These are phyloP conservation scores for Brotogeris chrysoptera DNA, from an alignment of 2,797 vertebrate species.

Conservation along the genomic window DNA sequence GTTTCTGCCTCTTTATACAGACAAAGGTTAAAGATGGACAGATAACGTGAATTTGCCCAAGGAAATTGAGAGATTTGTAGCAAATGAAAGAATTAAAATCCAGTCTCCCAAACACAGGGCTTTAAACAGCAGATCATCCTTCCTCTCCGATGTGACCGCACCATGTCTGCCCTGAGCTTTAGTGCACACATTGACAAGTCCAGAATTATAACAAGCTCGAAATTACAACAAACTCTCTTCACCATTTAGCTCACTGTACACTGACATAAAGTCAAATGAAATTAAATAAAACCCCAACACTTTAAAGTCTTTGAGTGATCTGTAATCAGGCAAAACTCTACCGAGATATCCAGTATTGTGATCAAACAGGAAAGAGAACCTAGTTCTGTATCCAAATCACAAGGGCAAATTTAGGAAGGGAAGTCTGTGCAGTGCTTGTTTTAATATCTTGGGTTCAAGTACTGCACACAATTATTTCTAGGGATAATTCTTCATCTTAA, in stretches of 20 bases:
- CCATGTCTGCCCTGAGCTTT: background rate
- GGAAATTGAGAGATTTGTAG: background rate
- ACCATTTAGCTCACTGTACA: background rate
- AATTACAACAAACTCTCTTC: background rate
- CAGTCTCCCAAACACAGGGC: background rate
- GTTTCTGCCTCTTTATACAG: background rate
- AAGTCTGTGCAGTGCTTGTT: background rate
- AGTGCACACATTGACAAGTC: background rate
- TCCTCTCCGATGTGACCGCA: background rate
- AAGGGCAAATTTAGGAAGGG: background rate
- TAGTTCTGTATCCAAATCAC: background rate
- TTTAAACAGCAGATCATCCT: background rate
- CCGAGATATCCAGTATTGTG: background rate
- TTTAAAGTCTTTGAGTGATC: background rate
- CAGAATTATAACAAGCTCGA: background rate
- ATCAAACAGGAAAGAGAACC: background rate
- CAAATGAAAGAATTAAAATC: background rate
- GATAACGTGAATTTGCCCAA: background rate
- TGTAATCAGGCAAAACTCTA: background rate
- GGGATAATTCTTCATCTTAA: background rate
- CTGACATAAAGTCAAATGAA: background rate
- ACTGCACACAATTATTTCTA: background rate
- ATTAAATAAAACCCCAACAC: background rate
- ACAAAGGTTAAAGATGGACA: background rate
- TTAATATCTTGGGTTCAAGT: background rate